Evolutionary conservation across 2,113 vertebrate species (phyloP).

Genomic region (Electrona antarctica): DNA sequence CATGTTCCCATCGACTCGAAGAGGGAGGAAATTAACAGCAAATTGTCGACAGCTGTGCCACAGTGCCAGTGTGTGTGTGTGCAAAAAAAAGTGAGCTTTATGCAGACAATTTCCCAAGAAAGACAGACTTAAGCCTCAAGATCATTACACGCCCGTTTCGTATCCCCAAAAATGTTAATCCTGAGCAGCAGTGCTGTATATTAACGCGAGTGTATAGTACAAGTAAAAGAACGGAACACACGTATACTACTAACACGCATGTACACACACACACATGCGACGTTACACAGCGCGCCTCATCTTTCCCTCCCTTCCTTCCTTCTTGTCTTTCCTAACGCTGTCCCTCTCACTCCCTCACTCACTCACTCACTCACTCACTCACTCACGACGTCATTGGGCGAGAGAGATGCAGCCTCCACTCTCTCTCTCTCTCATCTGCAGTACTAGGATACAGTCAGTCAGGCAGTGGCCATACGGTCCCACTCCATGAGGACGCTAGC

Average conservation of each 20-base stretch:
- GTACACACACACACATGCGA: constrained; percentile 31
- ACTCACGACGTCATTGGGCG: constrained; percentile 62
- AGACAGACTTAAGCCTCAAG: constrained; percentile 9
- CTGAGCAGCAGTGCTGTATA: constrained; percentile 22
- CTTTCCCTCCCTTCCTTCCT: constrained; percentile 7
- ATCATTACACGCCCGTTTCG: constrained; percentile 3
- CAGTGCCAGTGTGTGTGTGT: background rate
- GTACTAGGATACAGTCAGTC: constrained; percentile 2
- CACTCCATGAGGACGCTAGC: constrained; percentile 32
- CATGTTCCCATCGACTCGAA: constrained; percentile 43
- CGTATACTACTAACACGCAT: constrained; percentile 18
- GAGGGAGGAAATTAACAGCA: constrained; percentile 24
- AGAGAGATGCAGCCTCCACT: constrained; percentile 44
- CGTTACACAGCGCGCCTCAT: constrained; percentile 30
- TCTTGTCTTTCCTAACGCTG: constrained; percentile 31
- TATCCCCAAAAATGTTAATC: constrained; percentile 10
- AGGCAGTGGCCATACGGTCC: constrained; percentile 11
- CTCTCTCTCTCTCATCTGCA: constrained; percentile 21
- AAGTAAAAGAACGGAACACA: constrained; percentile 11
- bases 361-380: constrained; percentile 45
- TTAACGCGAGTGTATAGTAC: too few relatives aligned
- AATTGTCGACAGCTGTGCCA: constrained; percentile 33
- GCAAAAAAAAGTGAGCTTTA: constrained; percentile 40
- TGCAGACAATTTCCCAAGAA: constrained; percentile 11
- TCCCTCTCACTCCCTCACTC: constrained; percentile 38